Evolutionary conservation across 2,797 vertebrate genomes (phyloP), one percentile per base, ranked within the genome.

Genomic region (Paedocypris micromegethes): DNA sequence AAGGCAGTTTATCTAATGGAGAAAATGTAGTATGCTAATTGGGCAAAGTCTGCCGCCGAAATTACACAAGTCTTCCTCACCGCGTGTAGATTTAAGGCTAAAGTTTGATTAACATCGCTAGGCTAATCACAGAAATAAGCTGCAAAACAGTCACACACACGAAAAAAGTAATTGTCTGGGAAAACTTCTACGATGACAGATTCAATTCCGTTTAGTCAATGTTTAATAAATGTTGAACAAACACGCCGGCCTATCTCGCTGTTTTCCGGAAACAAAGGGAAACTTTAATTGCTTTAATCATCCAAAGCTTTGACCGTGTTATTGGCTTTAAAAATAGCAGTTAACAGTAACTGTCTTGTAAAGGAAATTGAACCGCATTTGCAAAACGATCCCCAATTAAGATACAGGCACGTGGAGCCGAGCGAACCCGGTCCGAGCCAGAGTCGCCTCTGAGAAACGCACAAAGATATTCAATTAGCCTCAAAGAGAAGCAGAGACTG

Each of bases 251-350:
- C 59, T 91, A 92, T 94, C 91, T 91, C 81, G 85, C 86, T 84
- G 84, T 79, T 89, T 93, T 92, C 83, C 69, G 84, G 91, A 97
- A 97, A 96, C 93, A 96, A 95, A 93, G 88, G 90, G 87, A 93
- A 94, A 89, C 92, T 94, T 94, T 95, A 98, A 98, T 96, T 96
- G 93, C 92, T 95, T 94, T 96, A 94, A 98, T 98, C 93, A 94
- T 91, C 89, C 86, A 81, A 83, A 81, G 89, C 91, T 92, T 94
- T 95, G 92, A 94, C 91, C 89, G 93, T 90, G 81, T 88, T 90
- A 88, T 89, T 88, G 86, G 83, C 91, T 91, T 92, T 93, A 94
- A 83, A 90, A 91, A 93, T 94, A 94, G 90, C 89, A 92, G 91
- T 91, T 91, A 92, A 92, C 91, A 94, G 88, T 84, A 92, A 91